Evolutionary conservation across 1,140 invertebrate genomes (phyloP).

Genomic region (Zelostemma sp.): DNA sequence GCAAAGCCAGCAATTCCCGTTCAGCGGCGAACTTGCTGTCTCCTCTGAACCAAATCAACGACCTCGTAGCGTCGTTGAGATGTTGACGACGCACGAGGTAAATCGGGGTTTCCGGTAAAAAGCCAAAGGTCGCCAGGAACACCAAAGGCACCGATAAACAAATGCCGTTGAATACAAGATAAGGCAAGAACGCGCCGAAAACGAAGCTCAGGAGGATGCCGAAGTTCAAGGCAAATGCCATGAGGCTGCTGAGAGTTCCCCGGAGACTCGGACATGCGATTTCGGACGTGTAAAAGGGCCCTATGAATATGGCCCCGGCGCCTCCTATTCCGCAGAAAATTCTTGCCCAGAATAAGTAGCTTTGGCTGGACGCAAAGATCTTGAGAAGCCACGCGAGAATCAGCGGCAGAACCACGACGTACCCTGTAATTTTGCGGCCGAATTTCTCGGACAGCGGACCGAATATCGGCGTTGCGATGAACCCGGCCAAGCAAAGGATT

Average conservation of each 20-base stretch:
- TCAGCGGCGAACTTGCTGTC: conserved; percentile 60
- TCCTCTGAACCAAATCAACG: conserved; percentile 71
- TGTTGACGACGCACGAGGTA: conserved; percentile 62
- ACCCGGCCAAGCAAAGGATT: conserved; percentile 57
- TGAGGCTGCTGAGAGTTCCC: conserved; percentile 71
- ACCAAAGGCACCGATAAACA: conserved; percentile 65
- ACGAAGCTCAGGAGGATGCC: conserved; percentile 73
- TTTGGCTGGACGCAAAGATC: conserved; percentile 53
- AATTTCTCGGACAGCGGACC: conserved; percentile 57
- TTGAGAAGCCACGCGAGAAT: conserved; percentile 59
- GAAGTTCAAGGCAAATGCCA: conserved; percentile 70
- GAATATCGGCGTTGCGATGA: conserved; percentile 51
- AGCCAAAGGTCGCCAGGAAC: conserved; percentile 65
- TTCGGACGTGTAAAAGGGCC: conserved; percentile 74
- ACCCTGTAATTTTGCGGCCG: conserved; percentile 63
- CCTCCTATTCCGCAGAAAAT: conserved; percentile 67
- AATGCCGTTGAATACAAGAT: conserved; percentile 64
- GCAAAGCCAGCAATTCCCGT: conserved; percentile 52
- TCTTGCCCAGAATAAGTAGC: conserved; percentile 55
- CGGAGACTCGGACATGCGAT: conserved; percentile 71
- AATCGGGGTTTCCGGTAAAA: conserved; percentile 75
- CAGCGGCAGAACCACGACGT: conserved; percentile 49
- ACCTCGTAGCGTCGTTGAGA: conserved; percentile 58
- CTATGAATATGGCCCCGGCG: conserved; percentile 67
- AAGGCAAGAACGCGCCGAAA: conserved; percentile 71